Conservation (phyloP, 2,888 invertebrate species). For the Oscheius sp. region DNA sequence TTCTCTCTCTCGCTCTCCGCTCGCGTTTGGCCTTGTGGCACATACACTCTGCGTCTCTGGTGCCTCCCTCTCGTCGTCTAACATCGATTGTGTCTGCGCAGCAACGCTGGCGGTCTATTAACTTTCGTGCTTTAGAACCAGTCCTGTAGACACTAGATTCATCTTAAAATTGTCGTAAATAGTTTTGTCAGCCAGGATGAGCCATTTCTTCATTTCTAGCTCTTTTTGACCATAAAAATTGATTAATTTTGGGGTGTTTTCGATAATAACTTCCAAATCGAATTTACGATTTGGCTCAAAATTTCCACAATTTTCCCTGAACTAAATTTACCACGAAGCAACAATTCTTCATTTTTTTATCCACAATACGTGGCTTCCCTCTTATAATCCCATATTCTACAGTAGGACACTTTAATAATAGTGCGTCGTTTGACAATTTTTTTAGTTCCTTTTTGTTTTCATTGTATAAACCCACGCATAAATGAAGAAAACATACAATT, state of each 20-base stretch:
- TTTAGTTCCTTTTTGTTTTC: too few relatives aligned
- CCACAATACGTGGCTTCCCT: too few relatives aligned
- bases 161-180: neutral
- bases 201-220: neutral
- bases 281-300: too few relatives aligned
- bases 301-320: too few relatives aligned
- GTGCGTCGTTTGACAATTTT: too few relatives aligned
- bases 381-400: too few relatives aligned
- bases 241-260: neutral
- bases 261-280: neutral
- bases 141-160: conserved; percentile 9
- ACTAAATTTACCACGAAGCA: too few relatives aligned
- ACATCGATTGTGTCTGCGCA: conserved; percentile 23
- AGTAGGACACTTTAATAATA: too few relatives aligned
- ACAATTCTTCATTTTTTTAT: too few relatives aligned
- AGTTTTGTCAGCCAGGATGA: neutral
- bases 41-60: conserved; percentile 12
- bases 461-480: too few relatives aligned
- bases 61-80: conserved; percentile 17
- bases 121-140: conserved; percentile 27
- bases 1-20: neutral
- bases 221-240: neutral
- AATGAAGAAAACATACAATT: too few relatives aligned
- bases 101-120: conserved; percentile 24
- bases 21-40: conserved; percentile 19